Evolutionary conservation across 2,113 vertebrate species (phyloP).

Genomic region (Stictonetta naevosa): DNA sequence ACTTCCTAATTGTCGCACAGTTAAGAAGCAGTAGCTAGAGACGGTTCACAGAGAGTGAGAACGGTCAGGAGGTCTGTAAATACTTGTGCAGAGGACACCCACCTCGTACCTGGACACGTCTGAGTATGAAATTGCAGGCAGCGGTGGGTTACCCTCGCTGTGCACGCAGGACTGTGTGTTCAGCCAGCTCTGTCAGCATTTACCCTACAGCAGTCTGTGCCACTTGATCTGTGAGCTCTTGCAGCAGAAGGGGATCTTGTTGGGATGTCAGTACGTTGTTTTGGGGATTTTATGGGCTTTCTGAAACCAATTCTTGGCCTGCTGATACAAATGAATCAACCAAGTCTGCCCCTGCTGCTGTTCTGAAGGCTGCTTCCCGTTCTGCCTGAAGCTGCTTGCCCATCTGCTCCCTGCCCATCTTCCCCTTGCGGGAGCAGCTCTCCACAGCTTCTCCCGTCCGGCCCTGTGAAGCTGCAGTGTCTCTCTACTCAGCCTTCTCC

Average conservation of each 20-base stretch:
- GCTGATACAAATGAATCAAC: background rate
- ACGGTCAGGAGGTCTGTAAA: background rate
- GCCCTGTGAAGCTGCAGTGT: background rate
- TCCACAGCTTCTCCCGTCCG: background rate
- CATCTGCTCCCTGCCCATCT: background rate
- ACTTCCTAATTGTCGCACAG: background rate
- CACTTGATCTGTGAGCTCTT: background rate
- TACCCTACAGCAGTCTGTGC: too few species aligned
- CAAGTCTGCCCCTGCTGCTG: background rate
- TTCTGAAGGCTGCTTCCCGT: background rate
- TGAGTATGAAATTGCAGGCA: rapidly evolving
- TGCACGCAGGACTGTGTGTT: rapidly evolving
- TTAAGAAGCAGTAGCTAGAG: background rate
- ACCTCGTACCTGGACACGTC: rapidly evolving
- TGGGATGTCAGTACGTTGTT: background rate
- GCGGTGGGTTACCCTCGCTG: rapidly evolving
- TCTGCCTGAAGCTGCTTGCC: background rate
- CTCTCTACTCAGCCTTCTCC: background rate
- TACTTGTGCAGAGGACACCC: background rate
- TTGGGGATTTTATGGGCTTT: background rate
- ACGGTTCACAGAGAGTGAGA: background rate
- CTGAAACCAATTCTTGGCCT: background rate
- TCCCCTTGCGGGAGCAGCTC: background rate
- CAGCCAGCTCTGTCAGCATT: rapidly evolving
- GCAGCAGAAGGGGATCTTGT: background rate